phyloP scores from a whole-genome alignment of 1,140 invertebrate genomes.

The Drosophila rhopaloa region DNA sequence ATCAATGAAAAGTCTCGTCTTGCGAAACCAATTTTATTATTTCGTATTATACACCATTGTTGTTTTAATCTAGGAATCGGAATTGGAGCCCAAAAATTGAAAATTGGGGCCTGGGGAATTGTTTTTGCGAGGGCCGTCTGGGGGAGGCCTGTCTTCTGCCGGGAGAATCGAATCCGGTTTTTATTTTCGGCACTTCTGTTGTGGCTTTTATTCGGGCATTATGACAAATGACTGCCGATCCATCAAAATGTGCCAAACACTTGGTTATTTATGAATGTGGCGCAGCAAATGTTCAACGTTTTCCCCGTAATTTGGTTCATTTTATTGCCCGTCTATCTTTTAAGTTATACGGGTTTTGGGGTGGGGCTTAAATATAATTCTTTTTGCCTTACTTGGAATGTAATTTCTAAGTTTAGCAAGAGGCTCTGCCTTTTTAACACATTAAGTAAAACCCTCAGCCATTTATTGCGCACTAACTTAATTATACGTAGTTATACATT shows the following conservation, averaged over 20 bases:
- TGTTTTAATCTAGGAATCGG: slow-evolving; percentile 10
- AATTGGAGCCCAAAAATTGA: not conserved
- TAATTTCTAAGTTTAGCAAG: not conserved
- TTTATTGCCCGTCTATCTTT: slow-evolving; percentile 17
- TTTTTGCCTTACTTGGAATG: not conserved
- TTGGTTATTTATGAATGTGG: slow-evolving; percentile 32
- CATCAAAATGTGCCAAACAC: slow-evolving; percentile 51
- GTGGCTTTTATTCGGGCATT: slow-evolving; percentile 39
- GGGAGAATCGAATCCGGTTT: slow-evolving; percentile 41
- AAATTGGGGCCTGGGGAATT: not conserved
- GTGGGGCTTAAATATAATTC: slow-evolving; percentile 5
- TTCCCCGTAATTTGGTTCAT: slow-evolving; percentile 24
- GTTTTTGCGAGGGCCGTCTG: slow-evolving; percentile 14
- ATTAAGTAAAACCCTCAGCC: not conserved
- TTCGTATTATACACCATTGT: not conserved
- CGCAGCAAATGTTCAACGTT: slow-evolving; percentile 7
- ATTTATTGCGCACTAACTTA: not conserved
- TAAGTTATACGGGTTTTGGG: slow-evolving; percentile 4
- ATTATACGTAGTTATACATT: not conserved
- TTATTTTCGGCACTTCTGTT: slow-evolving; percentile 25
- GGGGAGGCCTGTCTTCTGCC: slow-evolving; percentile 40
- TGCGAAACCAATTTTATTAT: slow-evolving; percentile 20
- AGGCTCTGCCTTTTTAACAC: not conserved
- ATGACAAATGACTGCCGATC: slow-evolving; percentile 43
- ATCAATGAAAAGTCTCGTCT: slow-evolving; percentile 62